Evolutionary conservation across 1,140 invertebrate species (phyloP).

Genomic region (Nautilus pompilius): DNA sequence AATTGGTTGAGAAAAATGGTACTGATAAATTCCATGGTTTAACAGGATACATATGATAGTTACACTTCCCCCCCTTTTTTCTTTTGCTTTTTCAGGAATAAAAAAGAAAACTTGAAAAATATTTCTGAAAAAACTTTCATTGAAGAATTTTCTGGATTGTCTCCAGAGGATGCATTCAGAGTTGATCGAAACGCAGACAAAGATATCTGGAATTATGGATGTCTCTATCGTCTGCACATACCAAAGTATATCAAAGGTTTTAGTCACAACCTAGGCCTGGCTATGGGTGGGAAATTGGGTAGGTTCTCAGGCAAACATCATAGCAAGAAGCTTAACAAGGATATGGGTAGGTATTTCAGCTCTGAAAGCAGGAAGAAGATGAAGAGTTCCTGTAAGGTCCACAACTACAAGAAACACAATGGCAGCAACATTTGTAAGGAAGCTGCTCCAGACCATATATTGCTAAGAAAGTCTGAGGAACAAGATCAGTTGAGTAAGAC

Average conservation of each 20-base stretch:
- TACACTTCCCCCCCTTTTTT: too few relatives aligned
- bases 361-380: conserved; percentile 5
- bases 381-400: neutral
- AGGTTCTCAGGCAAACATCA: conserved; percentile 9
- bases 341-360: conserved; percentile 27
- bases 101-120: neutral
- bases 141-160: conserved; percentile 38
- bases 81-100: neutral
- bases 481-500: neutral
- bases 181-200: conserved; percentile 45
- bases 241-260: conserved; percentile 31
- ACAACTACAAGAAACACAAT: neutral
- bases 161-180: conserved; percentile 46
- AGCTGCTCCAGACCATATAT: conserved; percentile 11
- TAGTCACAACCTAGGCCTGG: conserved; percentile 22
- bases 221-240: conserved; percentile 48
- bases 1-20: too few relatives aligned
- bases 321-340: conserved; percentile 10
- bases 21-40: too few relatives aligned
- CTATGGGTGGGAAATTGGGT: conserved; percentile 1
- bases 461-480: neutral
- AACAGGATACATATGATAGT: too few relatives aligned
- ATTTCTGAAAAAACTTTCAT: conserved; percentile 36
- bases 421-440: neutral
- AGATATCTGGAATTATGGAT: conserved; percentile 46